These are phyloP conservation scores for Hylaeus volcanicus DNA, from an alignment of 1,140 invertebrate species.

Conservation along the genomic window DNA sequence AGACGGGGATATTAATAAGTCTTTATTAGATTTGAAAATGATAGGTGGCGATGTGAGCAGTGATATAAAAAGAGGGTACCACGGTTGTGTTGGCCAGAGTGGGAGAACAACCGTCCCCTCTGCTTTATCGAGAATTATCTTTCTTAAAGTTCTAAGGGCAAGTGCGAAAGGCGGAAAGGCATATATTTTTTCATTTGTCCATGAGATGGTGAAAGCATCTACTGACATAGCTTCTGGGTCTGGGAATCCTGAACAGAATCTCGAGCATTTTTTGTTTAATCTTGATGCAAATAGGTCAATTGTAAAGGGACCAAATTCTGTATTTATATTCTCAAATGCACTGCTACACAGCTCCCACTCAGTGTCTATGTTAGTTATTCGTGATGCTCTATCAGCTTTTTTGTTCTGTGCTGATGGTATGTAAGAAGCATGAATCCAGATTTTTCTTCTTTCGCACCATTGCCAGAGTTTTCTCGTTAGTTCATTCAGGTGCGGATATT, in stretches of 20 bases:
- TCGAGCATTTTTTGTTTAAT: slow-evolving; percentile 19
- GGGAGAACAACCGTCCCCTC: background rate
- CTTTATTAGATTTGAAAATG: slow-evolving; percentile 42
- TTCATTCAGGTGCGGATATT: slow-evolving; percentile 24
- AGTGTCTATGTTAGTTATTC: background rate
- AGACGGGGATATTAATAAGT: slow-evolving; percentile 55
- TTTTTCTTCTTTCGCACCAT: slow-evolving; percentile 23
- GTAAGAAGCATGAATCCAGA: slow-evolving; percentile 37
- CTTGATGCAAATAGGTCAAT: slow-evolving; percentile 22
- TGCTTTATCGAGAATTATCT: slow-evolving; percentile 15
- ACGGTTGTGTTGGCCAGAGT: background rate
- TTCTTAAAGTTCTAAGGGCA: background rate
- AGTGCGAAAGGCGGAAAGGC: slow-evolving; percentile 28
- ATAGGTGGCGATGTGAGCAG: slow-evolving; percentile 20
- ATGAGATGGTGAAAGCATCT: slow-evolving; percentile 19
- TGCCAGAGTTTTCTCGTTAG: slow-evolving; percentile 32
- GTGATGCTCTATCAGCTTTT: slow-evolving; percentile 16
- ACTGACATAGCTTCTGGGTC: background rate
- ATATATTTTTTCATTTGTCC: background rate
- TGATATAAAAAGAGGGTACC: slow-evolving; percentile 18
- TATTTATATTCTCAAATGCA: background rate
- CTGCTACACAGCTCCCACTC: slow-evolving; percentile 6
- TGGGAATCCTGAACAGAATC: background rate
- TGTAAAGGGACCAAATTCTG: background rate
- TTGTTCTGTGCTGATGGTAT: slow-evolving; percentile 29